These are phyloP conservation scores for Acronicta alni DNA, from an alignment of 2,888 invertebrate species.

Conservation along the genomic window DNA sequence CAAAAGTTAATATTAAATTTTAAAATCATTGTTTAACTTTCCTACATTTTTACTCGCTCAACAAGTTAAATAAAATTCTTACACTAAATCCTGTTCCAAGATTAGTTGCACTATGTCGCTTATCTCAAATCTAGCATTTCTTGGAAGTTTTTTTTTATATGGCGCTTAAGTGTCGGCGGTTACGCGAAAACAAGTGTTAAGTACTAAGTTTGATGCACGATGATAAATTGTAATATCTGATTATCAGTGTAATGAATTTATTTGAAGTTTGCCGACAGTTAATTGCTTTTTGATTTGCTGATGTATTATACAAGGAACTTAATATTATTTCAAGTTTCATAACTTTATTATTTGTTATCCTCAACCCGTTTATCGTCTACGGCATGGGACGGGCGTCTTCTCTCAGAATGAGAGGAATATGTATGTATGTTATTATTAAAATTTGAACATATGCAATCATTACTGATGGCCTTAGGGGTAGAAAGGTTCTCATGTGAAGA, in stretches of 20 bases:
- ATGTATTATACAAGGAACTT: constrained; percentile 18
- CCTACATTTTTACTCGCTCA: background rate
- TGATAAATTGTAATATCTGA: constrained; percentile 54
- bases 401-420: too few relatives aligned
- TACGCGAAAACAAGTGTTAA: constrained; percentile 52
- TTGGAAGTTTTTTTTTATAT: constrained; percentile 42
- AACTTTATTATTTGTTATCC: background rate
- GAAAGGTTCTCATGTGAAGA: too few relatives aligned
- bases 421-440: too few relatives aligned
- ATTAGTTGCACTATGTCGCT: constrained; percentile 33
- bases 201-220: constrained; percentile 43
- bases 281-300: constrained; percentile 42
- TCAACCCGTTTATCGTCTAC: too few relatives aligned
- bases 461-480: too few relatives aligned
- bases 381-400: too few relatives aligned
- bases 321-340: background rate
- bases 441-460: too few relatives aligned
- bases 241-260: constrained; percentile 45
- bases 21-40: background rate
- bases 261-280: constrained; percentile 51
- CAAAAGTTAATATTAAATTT: too few relatives aligned
- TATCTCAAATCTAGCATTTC: constrained; percentile 54
- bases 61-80: constrained; percentile 6
- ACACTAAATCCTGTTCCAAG: constrained; percentile 43
- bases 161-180: constrained; percentile 34